Evolutionary conservation across 2,113 vertebrate species (phyloP).

Genomic region (Phalacrocorax carbo): DNA sequence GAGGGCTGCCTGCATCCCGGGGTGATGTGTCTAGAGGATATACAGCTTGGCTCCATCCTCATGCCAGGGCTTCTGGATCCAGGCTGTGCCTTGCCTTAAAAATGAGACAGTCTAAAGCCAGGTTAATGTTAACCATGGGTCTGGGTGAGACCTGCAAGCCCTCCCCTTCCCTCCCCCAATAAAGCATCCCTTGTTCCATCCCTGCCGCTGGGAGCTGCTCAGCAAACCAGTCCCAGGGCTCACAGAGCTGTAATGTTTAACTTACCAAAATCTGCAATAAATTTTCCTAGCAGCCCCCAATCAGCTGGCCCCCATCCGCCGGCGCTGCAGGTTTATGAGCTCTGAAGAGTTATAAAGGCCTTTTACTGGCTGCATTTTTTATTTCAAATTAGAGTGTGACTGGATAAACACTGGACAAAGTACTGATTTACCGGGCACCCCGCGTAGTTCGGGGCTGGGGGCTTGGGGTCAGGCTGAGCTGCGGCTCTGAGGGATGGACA

Average conservation of each 20-base stretch:
- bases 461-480: neutral
- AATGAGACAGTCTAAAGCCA: neutral
- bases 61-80: neutral
- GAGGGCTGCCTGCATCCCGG: neutral
- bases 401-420: slow-evolving; percentile 58
- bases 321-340: slow-evolving; percentile 42
- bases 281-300: slow-evolving; percentile 42
- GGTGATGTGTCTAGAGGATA: neutral
- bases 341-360: slow-evolving; percentile 56
- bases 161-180: neutral
- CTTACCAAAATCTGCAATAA: slow-evolving; percentile 64
- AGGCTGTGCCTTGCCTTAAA: neutral
- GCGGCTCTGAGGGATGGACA: accelerated
- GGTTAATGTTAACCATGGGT: neutral
- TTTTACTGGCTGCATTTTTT: slow-evolving; percentile 46
- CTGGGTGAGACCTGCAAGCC: slow-evolving; percentile 32
- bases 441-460: neutral
- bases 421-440: neutral
- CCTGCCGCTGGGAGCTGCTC: neutral
- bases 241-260: slow-evolving; percentile 49
- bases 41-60: neutral
- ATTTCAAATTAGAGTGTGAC: slow-evolving; percentile 54
- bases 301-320: neutral
- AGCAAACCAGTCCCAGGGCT: neutral
- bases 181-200: slow-evolving; percentile 57